These are phyloP conservation scores for Gallinago paraguaiae DNA, from an alignment of 2,113 vertebrate genomes.

Conservation along the genomic window DNA sequence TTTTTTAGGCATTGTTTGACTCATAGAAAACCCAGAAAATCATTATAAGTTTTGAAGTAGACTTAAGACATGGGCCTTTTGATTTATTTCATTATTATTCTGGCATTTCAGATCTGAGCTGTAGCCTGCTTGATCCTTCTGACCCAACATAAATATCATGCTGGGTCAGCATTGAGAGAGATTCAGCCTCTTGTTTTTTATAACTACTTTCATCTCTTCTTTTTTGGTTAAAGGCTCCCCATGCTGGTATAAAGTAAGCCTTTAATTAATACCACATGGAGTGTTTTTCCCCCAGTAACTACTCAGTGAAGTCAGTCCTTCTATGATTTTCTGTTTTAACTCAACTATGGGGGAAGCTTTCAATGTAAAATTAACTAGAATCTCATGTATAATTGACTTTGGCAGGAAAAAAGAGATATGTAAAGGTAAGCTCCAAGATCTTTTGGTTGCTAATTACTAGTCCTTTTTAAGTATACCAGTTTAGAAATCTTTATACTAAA, in stretches of 20 bases:
- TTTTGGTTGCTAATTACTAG: conserved; percentile 1
- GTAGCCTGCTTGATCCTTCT: conserved; percentile 25
- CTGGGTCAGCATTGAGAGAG: not conserved
- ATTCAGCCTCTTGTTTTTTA: not conserved
- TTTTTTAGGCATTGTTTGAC: not conserved
- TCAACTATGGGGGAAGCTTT: conserved; percentile 2
- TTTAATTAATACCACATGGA: conserved; percentile 62
- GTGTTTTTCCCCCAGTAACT: not conserved
- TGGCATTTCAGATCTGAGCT: conserved; percentile 36
- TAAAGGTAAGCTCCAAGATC: conserved; percentile 5
- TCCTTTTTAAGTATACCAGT: not conserved
- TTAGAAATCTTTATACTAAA: not conserved
- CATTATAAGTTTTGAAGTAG: conserved; percentile 6
- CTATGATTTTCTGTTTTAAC: conserved; percentile 41
- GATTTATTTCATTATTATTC: conserved; percentile 56
- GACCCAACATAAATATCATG: conserved; percentile 16
- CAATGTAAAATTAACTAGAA: not conserved
- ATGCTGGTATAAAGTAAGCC: not conserved
- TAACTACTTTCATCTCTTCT: conserved; percentile 24
- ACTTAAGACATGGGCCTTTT: not conserved
- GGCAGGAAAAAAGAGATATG: not conserved
- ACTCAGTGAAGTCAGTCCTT: not conserved
- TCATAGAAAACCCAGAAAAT: not conserved
- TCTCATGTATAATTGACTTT: conserved; percentile 39
- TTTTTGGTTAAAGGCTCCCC: conserved; percentile 32